Conservation (phyloP, 2,113 vertebrate genomes). For the Corythaeola cristata region DNA sequence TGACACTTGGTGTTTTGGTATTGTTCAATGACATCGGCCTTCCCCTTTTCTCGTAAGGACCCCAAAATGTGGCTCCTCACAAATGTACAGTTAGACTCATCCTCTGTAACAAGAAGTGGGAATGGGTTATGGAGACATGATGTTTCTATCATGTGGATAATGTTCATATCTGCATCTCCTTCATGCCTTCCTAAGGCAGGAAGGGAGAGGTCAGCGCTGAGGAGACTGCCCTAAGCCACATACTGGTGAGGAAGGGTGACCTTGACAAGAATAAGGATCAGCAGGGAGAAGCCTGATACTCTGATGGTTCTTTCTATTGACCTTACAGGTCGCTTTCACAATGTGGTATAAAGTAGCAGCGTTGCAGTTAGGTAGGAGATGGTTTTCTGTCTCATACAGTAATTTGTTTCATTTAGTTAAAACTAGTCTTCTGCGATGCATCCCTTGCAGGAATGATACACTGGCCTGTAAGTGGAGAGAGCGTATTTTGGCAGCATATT, state of each 20-base stretch:
- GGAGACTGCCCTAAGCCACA: neutral
- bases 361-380: neutral
- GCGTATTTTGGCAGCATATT: neutral
- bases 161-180: neutral
- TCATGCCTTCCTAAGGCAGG: neutral
- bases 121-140: neutral
- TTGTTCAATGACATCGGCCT: neutral
- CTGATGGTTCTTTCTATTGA: neutral
- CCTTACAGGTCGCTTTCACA: neutral
- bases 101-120: neutral
- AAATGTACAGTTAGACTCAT: neutral
- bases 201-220: neutral
- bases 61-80: neutral
- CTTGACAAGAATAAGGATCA: neutral
- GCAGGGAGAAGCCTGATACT: neutral
- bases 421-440: rapidly evolving
- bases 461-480: neutral
- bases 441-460: neutral
- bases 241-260: neutral
- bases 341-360: neutral
- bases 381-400: neutral
- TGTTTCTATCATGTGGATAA: neutral
- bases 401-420: neutral
- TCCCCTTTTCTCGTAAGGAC: neutral
- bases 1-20: neutral